Evolutionary conservation across 2,888 invertebrate species (phyloP).

Genomic region (Conus canariensis): DNA sequence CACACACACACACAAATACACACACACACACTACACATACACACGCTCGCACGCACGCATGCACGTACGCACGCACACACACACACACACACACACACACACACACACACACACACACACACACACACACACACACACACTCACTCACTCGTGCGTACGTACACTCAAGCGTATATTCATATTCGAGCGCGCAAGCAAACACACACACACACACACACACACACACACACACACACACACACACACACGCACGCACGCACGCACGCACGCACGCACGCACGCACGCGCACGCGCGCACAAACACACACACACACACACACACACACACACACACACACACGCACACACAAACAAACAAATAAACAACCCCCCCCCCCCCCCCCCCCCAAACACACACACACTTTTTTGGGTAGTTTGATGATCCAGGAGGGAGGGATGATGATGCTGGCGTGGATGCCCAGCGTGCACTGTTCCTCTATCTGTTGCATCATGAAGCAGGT

Average conservation of each 20-base stretch:
- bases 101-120: no score
- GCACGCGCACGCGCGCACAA: neutral
- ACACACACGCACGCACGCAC: neutral
- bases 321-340: no score
- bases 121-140: no score
- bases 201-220: neutral
- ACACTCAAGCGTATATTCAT: no score
- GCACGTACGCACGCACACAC: no score
- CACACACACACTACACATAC: neutral
- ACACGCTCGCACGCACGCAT: neutral
- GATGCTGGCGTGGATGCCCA: constrained; percentile 91
- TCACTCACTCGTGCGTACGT: no score
- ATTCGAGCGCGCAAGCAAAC: neutral
- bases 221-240: neutral
- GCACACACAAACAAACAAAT: no score
- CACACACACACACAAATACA: neutral
- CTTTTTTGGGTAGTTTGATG: constrained; percentile 92
- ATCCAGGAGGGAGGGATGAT: constrained; percentile 98
- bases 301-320: neutral
- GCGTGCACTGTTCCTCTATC: constrained; percentile 91
- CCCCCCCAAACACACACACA: constrained; percentile 44
- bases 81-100: no score
- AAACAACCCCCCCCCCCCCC: no score
- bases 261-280: neutral
- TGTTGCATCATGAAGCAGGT: constrained; percentile 94